Percentiles rank a stretch among this genome's conserved stretches.
Evolutionary conservation across 2,888 invertebrate genomes (phyloP).

Genomic region (Ormyrus pomaceus): DNA sequence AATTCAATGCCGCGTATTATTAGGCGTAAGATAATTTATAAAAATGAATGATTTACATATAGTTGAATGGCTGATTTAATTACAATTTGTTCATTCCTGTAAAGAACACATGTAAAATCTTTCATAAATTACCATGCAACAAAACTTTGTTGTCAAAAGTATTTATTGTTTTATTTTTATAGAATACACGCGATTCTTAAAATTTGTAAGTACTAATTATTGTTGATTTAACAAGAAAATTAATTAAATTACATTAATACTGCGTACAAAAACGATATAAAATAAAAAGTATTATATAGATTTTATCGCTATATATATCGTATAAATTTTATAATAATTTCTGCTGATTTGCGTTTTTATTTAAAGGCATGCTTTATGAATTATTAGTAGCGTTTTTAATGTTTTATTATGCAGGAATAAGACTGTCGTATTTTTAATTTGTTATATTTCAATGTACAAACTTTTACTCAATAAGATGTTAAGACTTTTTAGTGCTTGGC

Average conservation of each 20-base stretch:
- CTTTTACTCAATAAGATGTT: constrained; percentile 17
- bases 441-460: constrained; percentile 37
- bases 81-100: constrained; percentile 12
- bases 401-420: constrained; percentile 14
- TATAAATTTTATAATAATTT: too few species aligned
- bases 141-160: constrained; percentile 16
- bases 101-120: background rate
- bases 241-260: too few species aligned
- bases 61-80: background rate
- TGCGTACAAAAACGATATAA: too few species aligned
- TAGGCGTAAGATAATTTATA: constrained; percentile 30
- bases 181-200: background rate
- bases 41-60: background rate
- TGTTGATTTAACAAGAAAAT: too few species aligned
- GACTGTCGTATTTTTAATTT: constrained; percentile 45
- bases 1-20: background rate
- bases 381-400: background rate
- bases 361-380: constrained; percentile 7
- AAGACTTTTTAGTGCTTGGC: background rate
- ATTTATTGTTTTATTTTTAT: constrained; percentile 45
- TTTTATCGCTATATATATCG: too few species aligned
- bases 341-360: constrained; percentile 2
- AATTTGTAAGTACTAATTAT: too few species aligned
- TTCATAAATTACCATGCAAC: constrained; percentile 17
- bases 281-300: too few species aligned